A percentile compares a stretch with the other conserved stretches of the same genome.
Conservation (phyloP, 2,888 invertebrate genomes). For the Melipona beecheii region DNA sequence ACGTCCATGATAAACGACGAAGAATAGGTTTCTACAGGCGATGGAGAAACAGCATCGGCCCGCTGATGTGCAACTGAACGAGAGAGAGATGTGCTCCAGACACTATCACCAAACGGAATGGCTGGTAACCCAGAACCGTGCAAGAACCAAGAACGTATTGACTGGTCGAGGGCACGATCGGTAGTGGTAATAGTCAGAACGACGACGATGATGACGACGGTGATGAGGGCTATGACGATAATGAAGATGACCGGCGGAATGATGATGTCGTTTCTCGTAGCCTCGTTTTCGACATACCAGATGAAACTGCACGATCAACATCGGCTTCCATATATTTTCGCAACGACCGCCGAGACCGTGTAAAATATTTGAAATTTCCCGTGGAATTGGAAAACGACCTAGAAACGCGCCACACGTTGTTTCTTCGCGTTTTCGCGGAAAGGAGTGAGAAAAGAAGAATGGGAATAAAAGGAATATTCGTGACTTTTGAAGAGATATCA, state of each 20-base stretch:
- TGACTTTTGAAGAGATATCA: too few relatives aligned
- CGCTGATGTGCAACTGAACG: constrained; percentile 27
- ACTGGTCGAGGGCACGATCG: constrained; percentile 55
- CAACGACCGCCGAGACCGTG: not conserved
- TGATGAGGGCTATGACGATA: constrained; percentile 47
- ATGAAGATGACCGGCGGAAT: constrained; percentile 46
- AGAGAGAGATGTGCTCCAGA: constrained; percentile 62
- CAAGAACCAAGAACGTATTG: constrained; percentile 49
- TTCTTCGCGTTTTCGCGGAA: not conserved
- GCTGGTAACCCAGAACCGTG: constrained; percentile 60
- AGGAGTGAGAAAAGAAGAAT: too few relatives aligned
- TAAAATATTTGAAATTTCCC: constrained; percentile 1
- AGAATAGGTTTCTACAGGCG: constrained; percentile 5
- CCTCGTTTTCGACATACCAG: constrained; percentile 64
- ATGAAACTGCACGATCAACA: constrained; percentile 35
- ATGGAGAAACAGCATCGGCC: not conserved
- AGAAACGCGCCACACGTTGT: too few relatives aligned
- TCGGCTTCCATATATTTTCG: constrained; percentile 31
- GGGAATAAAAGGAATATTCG: too few relatives aligned
- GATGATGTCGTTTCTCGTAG: constrained; percentile 67
- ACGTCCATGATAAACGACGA: constrained; percentile 45
- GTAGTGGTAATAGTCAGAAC: constrained; percentile 36
- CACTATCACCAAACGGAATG: constrained; percentile 71
- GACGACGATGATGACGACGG: constrained; percentile 25
- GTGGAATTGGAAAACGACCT: constrained; percentile 37